Evolutionary conservation across 2,888 invertebrate genomes (phyloP).

Genomic region (Trachelus stipa): DNA sequence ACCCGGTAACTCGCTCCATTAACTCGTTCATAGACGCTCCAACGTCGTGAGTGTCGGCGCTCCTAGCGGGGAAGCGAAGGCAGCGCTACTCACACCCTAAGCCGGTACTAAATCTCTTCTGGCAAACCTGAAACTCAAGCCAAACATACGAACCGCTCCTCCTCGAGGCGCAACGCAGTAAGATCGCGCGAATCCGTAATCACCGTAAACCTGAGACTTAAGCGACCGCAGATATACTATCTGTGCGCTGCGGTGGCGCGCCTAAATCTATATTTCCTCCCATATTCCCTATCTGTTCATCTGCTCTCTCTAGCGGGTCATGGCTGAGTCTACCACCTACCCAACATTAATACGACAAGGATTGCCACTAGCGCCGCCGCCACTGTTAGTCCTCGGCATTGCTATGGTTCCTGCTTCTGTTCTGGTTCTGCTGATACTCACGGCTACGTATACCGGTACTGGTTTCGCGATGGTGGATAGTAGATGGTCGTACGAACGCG

Average conservation of each 20-base stretch:
- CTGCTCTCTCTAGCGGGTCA: constrained; percentile 46
- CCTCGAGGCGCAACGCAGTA: constrained; percentile 35
- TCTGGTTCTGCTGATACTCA: too few species aligned
- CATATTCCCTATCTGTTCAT: constrained; percentile 62
- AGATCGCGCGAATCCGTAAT: constrained; percentile 57
- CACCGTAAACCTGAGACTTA: constrained; percentile 63
- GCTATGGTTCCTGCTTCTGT: too few species aligned
- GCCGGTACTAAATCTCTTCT: constrained; percentile 54
- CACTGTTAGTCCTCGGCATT: too few species aligned
- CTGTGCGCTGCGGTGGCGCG: constrained; percentile 26
- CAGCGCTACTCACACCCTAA: constrained; percentile 46
- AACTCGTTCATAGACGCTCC: constrained; percentile 63
- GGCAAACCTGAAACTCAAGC: constrained; percentile 60
- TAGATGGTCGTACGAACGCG: constrained; percentile 27
- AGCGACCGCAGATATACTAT: constrained; percentile 41
- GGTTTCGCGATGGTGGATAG: too few species aligned
- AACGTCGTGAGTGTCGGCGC: constrained; percentile 39
- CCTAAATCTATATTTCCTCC: constrained; percentile 63
- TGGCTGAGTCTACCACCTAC: constrained; percentile 9
- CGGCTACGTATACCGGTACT: constrained; percentile 27
- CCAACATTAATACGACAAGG: too few species aligned
- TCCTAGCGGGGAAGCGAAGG: too few species aligned
- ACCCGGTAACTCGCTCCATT: constrained; percentile 52
- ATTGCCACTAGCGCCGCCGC: too few species aligned
- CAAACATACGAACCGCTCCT: constrained; percentile 53